Conservation (phyloP, 2,113 vertebrate species). For the Columbina picui region DNA sequence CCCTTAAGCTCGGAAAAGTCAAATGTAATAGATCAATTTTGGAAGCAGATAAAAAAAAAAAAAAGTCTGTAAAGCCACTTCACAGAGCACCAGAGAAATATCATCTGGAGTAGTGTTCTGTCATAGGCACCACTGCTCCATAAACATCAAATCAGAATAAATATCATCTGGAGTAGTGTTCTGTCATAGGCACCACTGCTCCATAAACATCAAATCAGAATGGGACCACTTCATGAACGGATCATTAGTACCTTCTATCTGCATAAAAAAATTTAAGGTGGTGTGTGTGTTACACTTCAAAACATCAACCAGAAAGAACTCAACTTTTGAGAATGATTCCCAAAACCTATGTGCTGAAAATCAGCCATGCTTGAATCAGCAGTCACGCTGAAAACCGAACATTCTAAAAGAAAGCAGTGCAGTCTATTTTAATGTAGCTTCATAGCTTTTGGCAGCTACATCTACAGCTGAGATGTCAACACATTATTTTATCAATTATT, state of each 20-base stretch:
- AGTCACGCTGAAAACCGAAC: background rate
- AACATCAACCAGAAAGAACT: background rate
- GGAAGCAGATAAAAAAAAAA: background rate
- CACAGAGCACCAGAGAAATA: background rate
- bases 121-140: background rate
- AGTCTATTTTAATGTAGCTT: background rate
- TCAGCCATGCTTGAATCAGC: background rate
- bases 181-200: background rate
- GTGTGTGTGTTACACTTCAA: background rate
- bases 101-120: background rate
- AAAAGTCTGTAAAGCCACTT: background rate
- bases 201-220: background rate
- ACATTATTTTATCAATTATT: constrained; percentile 65
- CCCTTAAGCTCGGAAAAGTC: background rate
- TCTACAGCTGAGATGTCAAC: background rate
- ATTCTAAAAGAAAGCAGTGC: background rate
- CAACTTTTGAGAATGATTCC: background rate
- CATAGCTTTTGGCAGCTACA: constrained; percentile 15
- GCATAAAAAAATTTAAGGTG: background rate
- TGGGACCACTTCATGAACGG: background rate
- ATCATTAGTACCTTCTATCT: background rate
- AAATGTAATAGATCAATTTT: background rate
- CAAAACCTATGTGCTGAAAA: background rate
- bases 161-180: background rate
- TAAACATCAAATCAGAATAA: background rate